Evolutionary conservation across 2,113 vertebrate genomes (phyloP), one percentile per base, ranked within the genome.

Genomic region (Panthera tigris): DNA sequence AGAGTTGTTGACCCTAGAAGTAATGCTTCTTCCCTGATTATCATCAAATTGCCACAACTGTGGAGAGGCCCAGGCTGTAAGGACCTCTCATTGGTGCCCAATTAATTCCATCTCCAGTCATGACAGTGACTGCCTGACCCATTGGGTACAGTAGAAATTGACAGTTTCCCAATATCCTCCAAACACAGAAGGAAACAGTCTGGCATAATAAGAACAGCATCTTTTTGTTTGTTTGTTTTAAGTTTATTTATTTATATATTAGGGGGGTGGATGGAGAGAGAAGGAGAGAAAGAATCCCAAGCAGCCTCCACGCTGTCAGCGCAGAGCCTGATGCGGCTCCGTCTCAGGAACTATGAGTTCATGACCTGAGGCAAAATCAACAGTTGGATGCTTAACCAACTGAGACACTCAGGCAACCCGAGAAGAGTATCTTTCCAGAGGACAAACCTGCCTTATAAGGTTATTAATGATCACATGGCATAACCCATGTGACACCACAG

Each of bases 31-130:
- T 65, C 31, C 71, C 66, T 21, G 36, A 94, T 95, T 92, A 83
- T 39, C 80, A 90, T 92, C 74, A 81, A 94, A 97, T 83, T 71
- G 57, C n/a, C 39, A 89, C 4, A 33, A n/a, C 83, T 66, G 36
- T 39, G 27, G 50, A 15, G 61, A 89, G 13, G n/a, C 79, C 68
- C 33, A 36, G 21, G 27, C 86, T 71, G 0, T 15, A 48, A 81
- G 76, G 50, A 84, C 65, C 61, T 94, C 80, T 41, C n/a, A 31
- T 27, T 83, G 55, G 65, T 61, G 10, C 36, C 69, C 74, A 92
- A 4, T 94, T 95, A 97, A 7, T 76, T 92, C 63, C 57, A 87
- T 81, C 45, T 90, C 74, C 16, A n/a, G 4, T 61, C 36, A 10
- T 78, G 21, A 87, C 55, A 81, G 39, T 87, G 27, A 91, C 27